A percentile compares a stretch with the other conserved stretches of the same genome.
phyloP scores from a whole-genome alignment of 2,888 invertebrate species.

The Linhomoeus sp. region DNA sequence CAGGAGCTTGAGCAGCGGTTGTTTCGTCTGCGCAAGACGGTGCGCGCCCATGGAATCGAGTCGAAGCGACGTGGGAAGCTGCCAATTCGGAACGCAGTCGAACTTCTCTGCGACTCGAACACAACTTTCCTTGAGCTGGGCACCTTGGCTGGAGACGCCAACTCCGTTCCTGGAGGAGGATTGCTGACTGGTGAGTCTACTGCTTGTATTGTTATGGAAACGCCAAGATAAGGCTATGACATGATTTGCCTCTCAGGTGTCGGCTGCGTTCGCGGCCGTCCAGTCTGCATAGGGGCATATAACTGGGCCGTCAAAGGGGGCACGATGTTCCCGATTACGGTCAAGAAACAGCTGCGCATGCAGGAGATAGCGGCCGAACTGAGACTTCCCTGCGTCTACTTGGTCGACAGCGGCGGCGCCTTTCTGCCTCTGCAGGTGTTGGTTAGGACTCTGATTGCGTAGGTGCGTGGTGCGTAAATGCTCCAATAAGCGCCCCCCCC shows the following conservation, averaged over 20 bases:
- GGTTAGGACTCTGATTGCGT: not conserved
- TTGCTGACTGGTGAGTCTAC: not conserved
- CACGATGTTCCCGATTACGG: conserved; percentile 29
- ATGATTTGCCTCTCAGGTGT: not conserved
- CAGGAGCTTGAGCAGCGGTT: too few species aligned
- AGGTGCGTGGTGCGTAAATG: too few species aligned
- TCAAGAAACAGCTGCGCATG: conserved; percentile 18
- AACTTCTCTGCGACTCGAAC: too few species aligned
- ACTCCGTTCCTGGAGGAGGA: not conserved
- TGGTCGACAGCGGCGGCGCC: conserved; percentile 36
- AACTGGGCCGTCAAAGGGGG: conserved; percentile 37
- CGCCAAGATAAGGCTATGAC: not conserved
- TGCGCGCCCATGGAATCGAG: too few species aligned
- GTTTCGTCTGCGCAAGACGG: too few species aligned
- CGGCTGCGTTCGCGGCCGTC: not conserved
- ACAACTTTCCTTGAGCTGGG: not conserved
- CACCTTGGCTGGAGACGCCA: not conserved
- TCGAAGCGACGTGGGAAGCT: too few species aligned
- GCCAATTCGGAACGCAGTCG: too few species aligned
- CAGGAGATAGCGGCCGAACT: too few species aligned
- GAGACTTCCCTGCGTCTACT: conserved; percentile 31
- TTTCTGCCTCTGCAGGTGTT: conserved; percentile 35
- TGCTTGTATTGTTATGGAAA: not conserved
- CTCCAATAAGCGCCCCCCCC: too few species aligned
- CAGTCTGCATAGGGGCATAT: conserved; percentile 29